phyloP scores from a whole-genome alignment of 1,140 invertebrate genomes.

The Zaprionus ornatus region DNA sequence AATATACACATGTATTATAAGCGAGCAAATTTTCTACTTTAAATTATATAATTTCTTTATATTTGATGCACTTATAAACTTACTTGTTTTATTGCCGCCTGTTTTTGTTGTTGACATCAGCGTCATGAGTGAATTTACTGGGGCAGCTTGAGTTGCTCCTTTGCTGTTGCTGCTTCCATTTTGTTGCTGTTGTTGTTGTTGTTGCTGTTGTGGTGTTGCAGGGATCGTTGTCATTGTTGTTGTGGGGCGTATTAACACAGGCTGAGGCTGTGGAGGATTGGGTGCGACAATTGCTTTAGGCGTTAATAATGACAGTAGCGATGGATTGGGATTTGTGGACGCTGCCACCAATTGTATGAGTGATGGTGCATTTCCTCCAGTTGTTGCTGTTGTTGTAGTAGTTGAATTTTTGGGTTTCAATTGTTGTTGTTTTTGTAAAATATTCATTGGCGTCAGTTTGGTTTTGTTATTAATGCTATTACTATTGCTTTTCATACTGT shows the following conservation, averaged over 20 bases:
- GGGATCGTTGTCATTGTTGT: conserved; percentile 22
- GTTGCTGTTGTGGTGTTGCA: conserved; percentile 15
- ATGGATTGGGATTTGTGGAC: conserved; percentile 25
- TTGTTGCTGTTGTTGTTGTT: conserved; percentile 15
- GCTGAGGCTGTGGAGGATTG: conserved; percentile 17
- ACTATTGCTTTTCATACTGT: conserved; percentile 7
- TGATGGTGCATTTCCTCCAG: conserved; percentile 2
- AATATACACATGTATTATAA: not conserved
- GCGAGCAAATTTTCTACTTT: too few species aligned
- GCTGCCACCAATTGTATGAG: conserved; percentile 53
- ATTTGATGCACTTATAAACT: not conserved
- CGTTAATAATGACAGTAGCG: conserved; percentile 50
- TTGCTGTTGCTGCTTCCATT: conserved; percentile 11
- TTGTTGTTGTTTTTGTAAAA: conserved; percentile 36
- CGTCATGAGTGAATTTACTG: not conserved
- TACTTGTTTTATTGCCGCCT: conserved; percentile 22
- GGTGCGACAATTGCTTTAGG: conserved; percentile 29
- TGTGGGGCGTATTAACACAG: conserved; percentile 15
- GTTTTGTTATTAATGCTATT: conserved; percentile 34
- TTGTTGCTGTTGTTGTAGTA: not conserved
- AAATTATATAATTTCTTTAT: not conserved
- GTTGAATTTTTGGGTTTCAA: conserved; percentile 15
- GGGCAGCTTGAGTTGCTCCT: conserved; percentile 6
- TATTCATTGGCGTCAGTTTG: conserved; percentile 51
- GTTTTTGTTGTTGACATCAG: conserved; percentile 5